These are phyloP conservation scores for Bombus cullumanus DNA, from an alignment of 1,140 invertebrate species.

Conservation along the genomic window DNA sequence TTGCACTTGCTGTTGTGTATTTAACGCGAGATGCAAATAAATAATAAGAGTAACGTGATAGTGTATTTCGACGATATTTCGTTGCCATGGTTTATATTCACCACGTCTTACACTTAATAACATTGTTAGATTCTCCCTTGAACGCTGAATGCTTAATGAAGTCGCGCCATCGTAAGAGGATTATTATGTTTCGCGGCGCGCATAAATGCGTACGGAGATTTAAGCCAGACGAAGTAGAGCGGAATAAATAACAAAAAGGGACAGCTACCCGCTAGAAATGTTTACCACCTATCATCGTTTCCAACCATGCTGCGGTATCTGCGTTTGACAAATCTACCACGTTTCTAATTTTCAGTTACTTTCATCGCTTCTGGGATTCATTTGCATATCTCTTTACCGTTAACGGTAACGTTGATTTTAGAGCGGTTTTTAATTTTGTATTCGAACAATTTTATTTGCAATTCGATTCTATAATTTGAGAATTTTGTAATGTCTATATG, in stretches of 20 bases:
- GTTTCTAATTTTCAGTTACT: not conserved
- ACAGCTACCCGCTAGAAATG: not conserved
- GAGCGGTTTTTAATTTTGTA: too few relatives aligned
- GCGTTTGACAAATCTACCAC: not conserved
- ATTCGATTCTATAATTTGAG: too few relatives aligned
- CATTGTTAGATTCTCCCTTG: conserved; percentile 37
- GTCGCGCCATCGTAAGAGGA: conserved; percentile 69
- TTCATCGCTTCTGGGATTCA: not conserved
- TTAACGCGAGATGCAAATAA: not conserved
- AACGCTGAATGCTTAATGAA: conserved; percentile 72
- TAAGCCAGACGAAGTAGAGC: conserved; percentile 13
- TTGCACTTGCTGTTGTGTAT: not conserved
- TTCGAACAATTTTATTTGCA: too few relatives aligned
- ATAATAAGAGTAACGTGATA: not conserved
- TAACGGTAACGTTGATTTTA: too few relatives aligned
- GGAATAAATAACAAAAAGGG: conserved; percentile 36
- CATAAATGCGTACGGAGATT: conserved; percentile 51
- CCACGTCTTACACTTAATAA: conserved; percentile 28
- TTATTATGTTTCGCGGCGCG: conserved; percentile 67
- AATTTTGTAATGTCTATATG: too few relatives aligned
- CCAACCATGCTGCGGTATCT: not conserved
- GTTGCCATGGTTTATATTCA: conserved; percentile 10
- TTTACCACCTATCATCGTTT: not conserved
- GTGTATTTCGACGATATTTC: not conserved
- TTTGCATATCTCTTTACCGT: too few relatives aligned